Conservation (phyloP, 2,888 invertebrate species). For the Teleiodes luculella region DNA sequence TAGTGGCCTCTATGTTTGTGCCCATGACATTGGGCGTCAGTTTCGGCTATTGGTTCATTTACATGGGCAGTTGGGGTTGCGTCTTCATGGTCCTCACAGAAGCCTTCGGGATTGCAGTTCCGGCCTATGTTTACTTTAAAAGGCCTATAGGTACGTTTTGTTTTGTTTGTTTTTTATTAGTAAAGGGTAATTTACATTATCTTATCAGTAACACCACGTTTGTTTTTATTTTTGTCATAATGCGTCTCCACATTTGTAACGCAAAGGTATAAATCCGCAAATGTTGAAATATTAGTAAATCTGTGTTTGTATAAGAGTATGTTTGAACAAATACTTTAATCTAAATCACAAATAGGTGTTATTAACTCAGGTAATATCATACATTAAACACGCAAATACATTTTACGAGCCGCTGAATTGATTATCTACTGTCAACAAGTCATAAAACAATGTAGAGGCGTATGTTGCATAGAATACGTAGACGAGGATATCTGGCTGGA, state of each 20-base stretch:
- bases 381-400: neutral
- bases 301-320: neutral
- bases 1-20: slow-evolving; percentile 38
- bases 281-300: neutral
- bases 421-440: neutral
- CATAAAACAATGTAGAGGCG: too few relatives aligned
- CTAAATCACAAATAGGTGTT: neutral
- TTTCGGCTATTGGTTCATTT: slow-evolving; percentile 65
- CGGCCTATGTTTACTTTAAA: slow-evolving; percentile 47
- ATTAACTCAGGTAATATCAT: neutral
- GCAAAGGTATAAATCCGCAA: neutral
- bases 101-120: slow-evolving; percentile 49
- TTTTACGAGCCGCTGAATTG: neutral
- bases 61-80: slow-evolving; percentile 69
- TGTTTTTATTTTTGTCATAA: neutral
- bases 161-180: too few relatives aligned
- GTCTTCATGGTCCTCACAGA: slow-evolving; percentile 47
- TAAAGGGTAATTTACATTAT: too few relatives aligned
- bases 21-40: slow-evolving; percentile 38
- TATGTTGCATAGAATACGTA: too few relatives aligned
- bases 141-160: slow-evolving; percentile 40
- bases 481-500: too few relatives aligned
- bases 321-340: neutral
- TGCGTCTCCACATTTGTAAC: neutral
- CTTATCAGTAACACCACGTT: too few relatives aligned